Evolutionary conservation across 2,888 invertebrate genomes (phyloP).

Genomic region (Pseudoips prasinana): DNA sequence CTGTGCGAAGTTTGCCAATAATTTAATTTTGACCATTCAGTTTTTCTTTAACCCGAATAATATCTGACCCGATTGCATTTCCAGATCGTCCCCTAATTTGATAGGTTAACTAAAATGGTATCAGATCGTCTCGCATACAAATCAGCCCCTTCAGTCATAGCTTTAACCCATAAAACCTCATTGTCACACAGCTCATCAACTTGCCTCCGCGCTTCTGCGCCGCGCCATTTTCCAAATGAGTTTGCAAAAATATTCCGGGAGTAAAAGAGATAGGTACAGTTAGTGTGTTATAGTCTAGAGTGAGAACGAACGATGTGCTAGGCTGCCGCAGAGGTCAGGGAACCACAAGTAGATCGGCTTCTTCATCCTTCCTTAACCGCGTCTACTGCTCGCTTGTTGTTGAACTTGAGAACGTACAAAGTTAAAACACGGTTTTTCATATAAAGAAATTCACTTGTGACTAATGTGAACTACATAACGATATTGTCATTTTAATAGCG

Average conservation of each 20-base stretch:
- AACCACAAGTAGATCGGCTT: slow-evolving; percentile 79
- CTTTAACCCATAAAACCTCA: slow-evolving; percentile 51
- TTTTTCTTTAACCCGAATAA: too few relatives aligned
- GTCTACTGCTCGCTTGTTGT: slow-evolving; percentile 55
- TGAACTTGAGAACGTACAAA: slow-evolving; percentile 69
- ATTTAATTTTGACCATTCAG: too few relatives aligned
- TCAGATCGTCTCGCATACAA: slow-evolving; percentile 21
- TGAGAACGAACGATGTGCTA: slow-evolving; percentile 57
- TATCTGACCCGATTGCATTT: too few relatives aligned
- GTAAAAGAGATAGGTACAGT: slow-evolving; percentile 50
- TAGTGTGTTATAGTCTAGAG: slow-evolving; percentile 19
- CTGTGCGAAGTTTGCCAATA: too few relatives aligned
- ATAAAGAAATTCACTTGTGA: slow-evolving; percentile 40
- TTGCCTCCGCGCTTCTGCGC: slow-evolving; percentile 48
- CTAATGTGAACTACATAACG: slow-evolving; percentile 19
- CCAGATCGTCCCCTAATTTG: slow-evolving; percentile 16
- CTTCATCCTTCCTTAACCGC: slow-evolving; percentile 74
- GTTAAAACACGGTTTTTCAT: slow-evolving; percentile 72
- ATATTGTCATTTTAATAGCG: slow-evolving; percentile 12
- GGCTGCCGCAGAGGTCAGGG: slow-evolving; percentile 77
- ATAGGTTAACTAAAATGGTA: slow-evolving; percentile 15
- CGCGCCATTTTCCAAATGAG: slow-evolving; percentile 72
- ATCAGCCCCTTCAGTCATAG: slow-evolving; percentile 23
- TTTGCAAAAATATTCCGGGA: slow-evolving; percentile 79
- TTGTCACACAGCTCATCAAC: slow-evolving; percentile 56